Evolutionary conservation across 92 coral and sea anemone genomes (phyloP).

Genomic region (Parazoanthus swiftii): DNA sequence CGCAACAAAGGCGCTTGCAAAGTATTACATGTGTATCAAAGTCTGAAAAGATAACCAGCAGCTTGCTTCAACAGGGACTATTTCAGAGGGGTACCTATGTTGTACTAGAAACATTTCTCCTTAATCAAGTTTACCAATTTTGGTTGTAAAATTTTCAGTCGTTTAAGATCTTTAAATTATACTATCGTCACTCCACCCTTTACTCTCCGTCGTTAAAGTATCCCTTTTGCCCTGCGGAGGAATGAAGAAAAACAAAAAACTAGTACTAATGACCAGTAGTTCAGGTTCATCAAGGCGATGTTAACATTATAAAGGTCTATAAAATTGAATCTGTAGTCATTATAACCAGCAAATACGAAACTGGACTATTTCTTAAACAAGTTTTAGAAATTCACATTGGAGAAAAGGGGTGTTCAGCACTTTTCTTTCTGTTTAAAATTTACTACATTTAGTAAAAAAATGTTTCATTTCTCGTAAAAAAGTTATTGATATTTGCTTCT

Average conservation of each 20-base stretch:
- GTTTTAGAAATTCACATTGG: too few species aligned
- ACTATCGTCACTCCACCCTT: neutral
- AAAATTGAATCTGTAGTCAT: too few species aligned
- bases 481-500: neutral
- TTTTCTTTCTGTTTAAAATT: too few species aligned
- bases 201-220: neutral
- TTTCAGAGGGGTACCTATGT: neutral
- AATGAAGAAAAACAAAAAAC: neutral
- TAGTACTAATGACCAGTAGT: too few species aligned
- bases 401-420: too few species aligned
- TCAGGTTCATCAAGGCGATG: too few species aligned
- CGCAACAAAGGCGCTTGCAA: neutral
- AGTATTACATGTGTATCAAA: neutral
- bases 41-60: neutral
- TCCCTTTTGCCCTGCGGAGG: constrained; percentile 9
- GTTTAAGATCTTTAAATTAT: neutral
- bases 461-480: too few species aligned
- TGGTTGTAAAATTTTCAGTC: neutral
- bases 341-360: too few species aligned
- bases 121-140: neutral
- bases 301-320: too few species aligned
- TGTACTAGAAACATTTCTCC: neutral
- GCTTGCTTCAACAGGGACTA: neutral
- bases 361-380: too few species aligned
- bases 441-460: too few species aligned